A percentile compares a stretch with the other conserved stretches of the same genome.
Conservation (phyloP, 2,888 invertebrate species). For the Euspilapteryx auroguttella region DNA sequence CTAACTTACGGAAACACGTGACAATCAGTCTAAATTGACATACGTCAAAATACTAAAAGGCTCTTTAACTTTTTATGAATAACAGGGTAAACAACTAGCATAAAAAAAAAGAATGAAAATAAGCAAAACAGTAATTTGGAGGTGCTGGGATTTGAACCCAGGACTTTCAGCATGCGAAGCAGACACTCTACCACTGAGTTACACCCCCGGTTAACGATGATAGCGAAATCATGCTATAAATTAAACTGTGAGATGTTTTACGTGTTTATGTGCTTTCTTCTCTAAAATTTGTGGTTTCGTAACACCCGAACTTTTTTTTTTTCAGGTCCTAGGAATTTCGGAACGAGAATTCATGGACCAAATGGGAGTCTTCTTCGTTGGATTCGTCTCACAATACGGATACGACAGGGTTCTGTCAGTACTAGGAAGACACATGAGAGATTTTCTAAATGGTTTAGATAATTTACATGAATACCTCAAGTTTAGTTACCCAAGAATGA, state of each 20-base stretch:
- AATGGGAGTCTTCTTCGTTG: conserved; percentile 93
- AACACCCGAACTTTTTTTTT: too few relatives aligned
- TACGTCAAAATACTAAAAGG: too few relatives aligned
- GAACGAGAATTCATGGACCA: conserved; percentile 91
- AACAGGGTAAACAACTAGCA: too few relatives aligned
- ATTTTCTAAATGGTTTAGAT: conserved; percentile 94
- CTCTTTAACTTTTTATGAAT: too few relatives aligned
- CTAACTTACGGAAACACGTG: too few relatives aligned
- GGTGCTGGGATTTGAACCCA: conserved; percentile 58
- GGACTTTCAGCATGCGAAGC: conserved; percentile 56
- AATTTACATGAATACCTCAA: conserved; percentile 97
- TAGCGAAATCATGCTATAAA: too few relatives aligned
- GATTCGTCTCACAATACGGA: conserved; percentile 92
- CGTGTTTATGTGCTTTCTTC: not conserved
- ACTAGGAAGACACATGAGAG: conserved; percentile 90
- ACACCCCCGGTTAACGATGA: too few relatives aligned
- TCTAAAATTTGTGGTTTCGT: too few relatives aligned
- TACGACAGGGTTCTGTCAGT: conserved; percentile 91
- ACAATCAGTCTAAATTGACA: too few relatives aligned
- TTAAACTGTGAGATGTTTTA: not conserved
- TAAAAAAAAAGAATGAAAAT: too few relatives aligned
- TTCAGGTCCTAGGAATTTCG: conserved; percentile 81
- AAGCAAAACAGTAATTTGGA: too few relatives aligned
- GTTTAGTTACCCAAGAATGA: conserved; percentile 88
- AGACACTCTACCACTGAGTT: conserved; percentile 56